phyloP scores from a whole-genome alignment of 2,113 vertebrate species.

The Probosciger aterrimus region DNA sequence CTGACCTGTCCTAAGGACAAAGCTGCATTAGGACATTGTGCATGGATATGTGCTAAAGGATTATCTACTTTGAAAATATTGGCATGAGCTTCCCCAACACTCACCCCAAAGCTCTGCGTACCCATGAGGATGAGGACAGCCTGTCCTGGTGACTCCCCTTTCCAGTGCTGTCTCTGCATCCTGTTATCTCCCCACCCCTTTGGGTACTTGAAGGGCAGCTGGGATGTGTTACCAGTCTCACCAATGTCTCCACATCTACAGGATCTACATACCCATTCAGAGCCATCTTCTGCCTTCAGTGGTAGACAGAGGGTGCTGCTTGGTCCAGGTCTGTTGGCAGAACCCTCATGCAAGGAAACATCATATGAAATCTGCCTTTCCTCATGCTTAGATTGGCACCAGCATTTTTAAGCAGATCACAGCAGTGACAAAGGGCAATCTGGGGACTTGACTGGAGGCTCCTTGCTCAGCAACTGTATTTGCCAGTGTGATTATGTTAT shows the following conservation, averaged over 20 bases:
- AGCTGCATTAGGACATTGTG: not conserved
- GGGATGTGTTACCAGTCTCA: not conserved
- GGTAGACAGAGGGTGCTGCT: not conserved
- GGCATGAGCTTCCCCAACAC: fast-evolving
- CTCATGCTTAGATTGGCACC: fast-evolving
- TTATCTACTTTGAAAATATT: not conserved
- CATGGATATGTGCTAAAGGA: not conserved
- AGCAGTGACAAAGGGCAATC: not conserved
- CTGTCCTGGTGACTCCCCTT: not conserved
- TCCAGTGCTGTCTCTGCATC: too few species aligned
- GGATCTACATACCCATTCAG: not conserved
- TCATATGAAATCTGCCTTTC: not conserved
- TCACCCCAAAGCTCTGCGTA: fast-evolving
- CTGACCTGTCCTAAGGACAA: not conserved
- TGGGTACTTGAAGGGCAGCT: not conserved
- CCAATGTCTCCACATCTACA: too few species aligned
- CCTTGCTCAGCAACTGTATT: not conserved
- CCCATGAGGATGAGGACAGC: not conserved
- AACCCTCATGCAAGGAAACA: fast-evolving
- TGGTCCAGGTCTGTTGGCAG: not conserved
- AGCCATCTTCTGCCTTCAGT: not conserved
- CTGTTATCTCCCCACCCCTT: not conserved
- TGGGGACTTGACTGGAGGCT: not conserved
- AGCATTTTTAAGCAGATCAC: not conserved
- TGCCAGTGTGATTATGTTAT: not conserved